Conservation (phyloP, 2,113 vertebrate species). For the Tetrao urogallus region DNA sequence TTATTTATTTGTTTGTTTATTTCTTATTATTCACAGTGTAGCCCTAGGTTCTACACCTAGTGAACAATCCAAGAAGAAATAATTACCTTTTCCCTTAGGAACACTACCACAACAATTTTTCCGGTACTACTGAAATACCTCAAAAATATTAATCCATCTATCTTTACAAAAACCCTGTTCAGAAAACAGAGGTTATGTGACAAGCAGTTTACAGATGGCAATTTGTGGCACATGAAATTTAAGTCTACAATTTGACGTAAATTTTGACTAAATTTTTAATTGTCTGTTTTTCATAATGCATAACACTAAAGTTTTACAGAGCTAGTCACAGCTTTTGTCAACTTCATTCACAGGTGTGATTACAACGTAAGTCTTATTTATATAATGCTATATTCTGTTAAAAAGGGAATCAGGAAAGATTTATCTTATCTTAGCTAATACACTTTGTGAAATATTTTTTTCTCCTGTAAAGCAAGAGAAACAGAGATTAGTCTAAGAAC, state of each 20-base stretch:
- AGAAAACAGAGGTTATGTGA: not conserved
- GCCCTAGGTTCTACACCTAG: not conserved
- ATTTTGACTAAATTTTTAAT: not conserved
- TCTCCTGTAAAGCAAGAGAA: not conserved
- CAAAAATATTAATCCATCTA: not conserved
- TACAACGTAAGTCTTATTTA: not conserved
- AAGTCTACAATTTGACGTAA: not conserved
- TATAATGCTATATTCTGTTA: not conserved
- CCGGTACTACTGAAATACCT: not conserved
- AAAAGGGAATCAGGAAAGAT: not conserved
- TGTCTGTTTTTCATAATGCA: rapidly evolving
- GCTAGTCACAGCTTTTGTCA: not conserved
- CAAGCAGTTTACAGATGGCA: not conserved
- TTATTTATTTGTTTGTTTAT: not conserved
- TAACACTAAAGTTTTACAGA: rapidly evolving
- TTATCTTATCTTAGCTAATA: not conserved
- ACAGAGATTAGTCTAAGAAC: not conserved
- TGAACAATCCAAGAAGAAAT: not conserved
- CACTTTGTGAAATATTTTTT: not conserved
- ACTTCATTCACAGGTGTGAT: not conserved
- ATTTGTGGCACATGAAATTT: not conserved
- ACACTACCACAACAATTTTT: not conserved
- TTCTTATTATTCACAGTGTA: not conserved
- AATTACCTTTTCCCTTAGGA: not conserved
- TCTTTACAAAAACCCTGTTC: not conserved